phyloP scores from a whole-genome alignment of 2,797 vertebrate genomes.

The Mastacembelus armatus region DNA sequence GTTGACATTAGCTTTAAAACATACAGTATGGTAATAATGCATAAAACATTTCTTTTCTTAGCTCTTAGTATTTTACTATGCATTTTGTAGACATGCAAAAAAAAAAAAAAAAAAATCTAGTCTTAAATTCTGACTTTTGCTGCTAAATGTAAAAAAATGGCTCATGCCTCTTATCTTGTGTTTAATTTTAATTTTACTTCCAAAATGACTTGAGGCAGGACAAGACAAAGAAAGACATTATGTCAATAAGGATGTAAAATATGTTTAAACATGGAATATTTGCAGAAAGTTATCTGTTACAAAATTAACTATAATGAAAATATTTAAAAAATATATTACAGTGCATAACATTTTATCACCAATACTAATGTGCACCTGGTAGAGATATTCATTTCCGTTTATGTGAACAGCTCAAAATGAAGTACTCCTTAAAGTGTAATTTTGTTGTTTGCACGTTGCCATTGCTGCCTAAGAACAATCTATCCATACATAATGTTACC shows the following conservation, averaged over 20 bases:
- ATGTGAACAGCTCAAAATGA: neutral
- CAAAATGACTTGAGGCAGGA: neutral
- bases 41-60: too few species aligned
- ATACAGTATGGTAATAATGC: too few species aligned
- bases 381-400: conserved; percentile 2
- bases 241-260: neutral
- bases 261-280: neutral
- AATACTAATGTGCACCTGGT: neutral
- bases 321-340: neutral
- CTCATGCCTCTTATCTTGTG: too few species aligned
- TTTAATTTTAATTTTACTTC: too few species aligned
- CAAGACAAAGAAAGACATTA: neutral
- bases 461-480: neutral
- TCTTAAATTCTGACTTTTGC: too few species aligned
- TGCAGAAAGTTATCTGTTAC: neutral
- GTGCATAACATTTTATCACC: neutral
- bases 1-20: too few species aligned
- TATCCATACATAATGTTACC: neutral
- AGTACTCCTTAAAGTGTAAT: neutral
- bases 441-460: neutral
- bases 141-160: too few species aligned
- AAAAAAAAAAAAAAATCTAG: too few species aligned
- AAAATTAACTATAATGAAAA: neutral
- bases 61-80: neutral
- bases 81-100: neutral